Base-by-base conservation (phyloP, 2,113 vertebrate species). In the Apus apus region DNA sequence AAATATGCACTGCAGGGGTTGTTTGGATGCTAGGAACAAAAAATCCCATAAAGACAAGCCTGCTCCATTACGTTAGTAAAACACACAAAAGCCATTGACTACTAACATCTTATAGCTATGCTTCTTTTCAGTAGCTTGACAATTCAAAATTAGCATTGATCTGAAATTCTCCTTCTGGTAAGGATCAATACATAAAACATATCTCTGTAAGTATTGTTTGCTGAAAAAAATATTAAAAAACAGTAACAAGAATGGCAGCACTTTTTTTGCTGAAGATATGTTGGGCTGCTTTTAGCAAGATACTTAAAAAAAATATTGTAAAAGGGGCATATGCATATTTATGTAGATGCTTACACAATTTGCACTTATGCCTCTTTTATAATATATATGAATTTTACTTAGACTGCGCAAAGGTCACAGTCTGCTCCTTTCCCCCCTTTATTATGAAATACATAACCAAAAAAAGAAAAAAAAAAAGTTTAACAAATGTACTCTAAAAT, bases 121-220 rank as follows among this genome's bases (percentile, higher is more conserved):
- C 32, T 71, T 89, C 65, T 80, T 64, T 72, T 87, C 5, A 30
- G 15, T 26, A 89, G 17, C 66, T 46, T 85, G 66, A 56, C 23
- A 84, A 82, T 60, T 93, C 56, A 81, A 81, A 94, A 91, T 43
- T 23, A 87, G 51, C 76, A 82, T 74, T 91, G 61, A 85, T 85
- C 60, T 82, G 67, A 91, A 91, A 29, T 40, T 36, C 17, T 62
- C 17, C 30, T 74, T 73, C 56, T 67, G 25, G 17, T 76, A 87
- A 67, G 48, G 32, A 87, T 85, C 65, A 60, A 85, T 64, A 84
- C 13, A 60, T 48, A 72, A 91, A 94, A 85, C 8, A 26, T 70
- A 67, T 17, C 21, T 73, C 19, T 67, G 4, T 29, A 94, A 85
- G 32, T 56, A n/a, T 18, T 87, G 25, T 75, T 76, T 76, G 43